phyloP scores from a whole-genome alignment of 2,113 vertebrate species.

The Hemiprocne comata region DNA sequence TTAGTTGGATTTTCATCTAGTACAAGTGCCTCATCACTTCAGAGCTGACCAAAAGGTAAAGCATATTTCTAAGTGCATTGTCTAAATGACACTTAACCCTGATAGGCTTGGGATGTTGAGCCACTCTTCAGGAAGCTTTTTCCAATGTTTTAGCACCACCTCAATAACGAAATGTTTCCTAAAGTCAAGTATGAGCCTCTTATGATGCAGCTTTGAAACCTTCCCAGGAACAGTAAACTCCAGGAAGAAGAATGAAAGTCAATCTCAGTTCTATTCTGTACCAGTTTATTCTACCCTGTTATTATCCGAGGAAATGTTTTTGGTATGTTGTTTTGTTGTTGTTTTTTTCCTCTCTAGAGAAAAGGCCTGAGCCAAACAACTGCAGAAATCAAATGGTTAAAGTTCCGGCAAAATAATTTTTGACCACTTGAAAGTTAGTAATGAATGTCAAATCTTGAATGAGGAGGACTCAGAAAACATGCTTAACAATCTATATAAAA shows the following conservation, averaged over 20 bases:
- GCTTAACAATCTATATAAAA: constrained; percentile 5
- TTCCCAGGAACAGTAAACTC: neutral
- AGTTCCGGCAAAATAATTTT: constrained; percentile 17
- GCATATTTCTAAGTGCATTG: neutral
- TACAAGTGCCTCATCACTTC: neutral
- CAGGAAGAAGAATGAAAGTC: neutral
- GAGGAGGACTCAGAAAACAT: neutral
- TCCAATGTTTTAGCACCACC: neutral
- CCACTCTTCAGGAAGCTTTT: neutral
- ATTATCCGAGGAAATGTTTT: neutral
- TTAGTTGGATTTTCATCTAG: neutral
- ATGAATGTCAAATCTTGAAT: constrained; percentile 30
- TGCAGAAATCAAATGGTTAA: neutral
- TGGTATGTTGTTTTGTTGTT: neutral
- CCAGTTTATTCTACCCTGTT: neutral
- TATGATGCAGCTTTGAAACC: neutral
- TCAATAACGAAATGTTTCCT: accelerated
- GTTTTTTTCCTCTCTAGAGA: neutral
- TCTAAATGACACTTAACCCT: neutral
- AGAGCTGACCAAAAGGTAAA: neutral
- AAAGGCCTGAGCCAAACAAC: neutral
- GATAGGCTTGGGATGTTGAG: neutral
- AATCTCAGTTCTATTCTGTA: neutral
- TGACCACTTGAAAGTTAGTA: neutral
- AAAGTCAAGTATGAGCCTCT: neutral